Conservation (phyloP, 2,888 invertebrate species). For the Ernsta delagoae region DNA sequence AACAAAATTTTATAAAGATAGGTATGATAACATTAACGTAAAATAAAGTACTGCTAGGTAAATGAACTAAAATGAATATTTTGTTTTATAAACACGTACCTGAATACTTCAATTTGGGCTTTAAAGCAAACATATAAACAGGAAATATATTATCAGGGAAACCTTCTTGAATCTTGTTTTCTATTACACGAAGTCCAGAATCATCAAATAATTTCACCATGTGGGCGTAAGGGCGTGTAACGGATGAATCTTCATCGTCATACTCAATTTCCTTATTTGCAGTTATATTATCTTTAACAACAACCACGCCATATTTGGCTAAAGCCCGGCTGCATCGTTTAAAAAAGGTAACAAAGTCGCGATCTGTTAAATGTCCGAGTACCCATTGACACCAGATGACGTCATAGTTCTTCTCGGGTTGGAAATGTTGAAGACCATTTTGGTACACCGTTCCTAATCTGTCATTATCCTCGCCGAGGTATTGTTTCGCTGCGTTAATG, state of each 20-base stretch:
- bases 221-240: slow-evolving; percentile 90
- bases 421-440: slow-evolving; percentile 93
- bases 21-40: too few species aligned
- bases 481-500: slow-evolving; percentile 88
- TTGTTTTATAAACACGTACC: neutral
- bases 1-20: too few species aligned
- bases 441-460: slow-evolving; percentile 89
- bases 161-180: slow-evolving; percentile 89
- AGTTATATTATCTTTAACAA: slow-evolving; percentile 90
- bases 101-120: slow-evolving; percentile 59
- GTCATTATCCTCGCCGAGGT: slow-evolving; percentile 63
- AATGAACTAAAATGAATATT: neutral
- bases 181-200: slow-evolving; percentile 88
- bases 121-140: slow-evolving; percentile 94
- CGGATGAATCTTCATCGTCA: slow-evolving; percentile 95
- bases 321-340: slow-evolving; percentile 83
- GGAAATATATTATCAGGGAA: slow-evolving; percentile 95
- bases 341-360: slow-evolving; percentile 91
- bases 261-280: slow-evolving; percentile 84
- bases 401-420: slow-evolving; percentile 92
- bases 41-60: too few species aligned
- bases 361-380: slow-evolving; percentile 93
- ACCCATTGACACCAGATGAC: slow-evolving; percentile 99
- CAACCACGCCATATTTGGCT: slow-evolving; percentile 58
- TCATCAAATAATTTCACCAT: slow-evolving; percentile 87